Conservation (phyloP, 2,888 invertebrate genomes). For the Tetanocera ferruginea region DNA sequence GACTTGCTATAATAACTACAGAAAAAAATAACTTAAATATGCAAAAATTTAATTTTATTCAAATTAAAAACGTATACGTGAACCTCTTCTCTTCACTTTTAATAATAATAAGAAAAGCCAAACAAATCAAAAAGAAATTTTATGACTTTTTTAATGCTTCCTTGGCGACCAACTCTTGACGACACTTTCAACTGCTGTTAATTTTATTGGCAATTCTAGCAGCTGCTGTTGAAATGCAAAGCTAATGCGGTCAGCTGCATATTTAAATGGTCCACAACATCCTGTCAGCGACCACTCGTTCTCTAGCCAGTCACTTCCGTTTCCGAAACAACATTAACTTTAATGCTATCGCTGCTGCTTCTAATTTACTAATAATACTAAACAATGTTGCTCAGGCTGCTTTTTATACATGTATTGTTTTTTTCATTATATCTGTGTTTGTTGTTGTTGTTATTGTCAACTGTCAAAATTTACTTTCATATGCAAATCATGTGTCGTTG, state of each 20-base stretch:
- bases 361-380: background rate
- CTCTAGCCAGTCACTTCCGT: background rate
- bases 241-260: background rate
- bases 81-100: too few relatives aligned
- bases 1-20: too few relatives aligned
- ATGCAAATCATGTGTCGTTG: background rate
- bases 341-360: background rate
- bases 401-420: too few relatives aligned
- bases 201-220: background rate
- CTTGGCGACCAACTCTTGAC: background rate
- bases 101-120: too few relatives aligned
- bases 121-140: background rate
- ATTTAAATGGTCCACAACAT: too few relatives aligned
- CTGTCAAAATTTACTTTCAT: conserved; percentile 14
- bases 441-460: background rate
- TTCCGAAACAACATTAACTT: background rate
- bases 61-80: too few relatives aligned
- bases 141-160: background rate
- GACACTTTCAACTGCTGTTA: background rate
- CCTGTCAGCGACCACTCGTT: background rate
- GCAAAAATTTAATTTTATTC: too few relatives aligned
- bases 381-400: too few relatives aligned
- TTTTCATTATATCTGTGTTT: too few relatives aligned
- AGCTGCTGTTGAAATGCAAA: background rate
- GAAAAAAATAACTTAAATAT: too few relatives aligned